Evolutionary conservation across 2,113 vertebrate species (phyloP), one percentile per base, ranked within the genome.

Genomic region (Sturnira hondurensis): DNA sequence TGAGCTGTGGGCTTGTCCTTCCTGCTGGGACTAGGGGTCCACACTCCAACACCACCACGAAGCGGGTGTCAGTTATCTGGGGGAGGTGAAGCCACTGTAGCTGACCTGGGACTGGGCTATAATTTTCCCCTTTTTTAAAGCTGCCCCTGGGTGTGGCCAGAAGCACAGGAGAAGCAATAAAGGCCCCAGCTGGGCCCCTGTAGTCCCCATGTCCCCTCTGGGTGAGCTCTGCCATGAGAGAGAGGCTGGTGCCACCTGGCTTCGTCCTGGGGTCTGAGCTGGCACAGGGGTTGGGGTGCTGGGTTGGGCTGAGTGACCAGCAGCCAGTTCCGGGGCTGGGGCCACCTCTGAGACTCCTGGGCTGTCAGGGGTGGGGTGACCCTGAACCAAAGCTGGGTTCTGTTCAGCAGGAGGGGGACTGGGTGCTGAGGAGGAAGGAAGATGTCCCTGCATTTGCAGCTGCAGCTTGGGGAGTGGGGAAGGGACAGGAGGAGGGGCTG

Each of bases 221-320:
- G 38, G 28, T 10, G 26, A 77, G 2, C 17, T 0, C 24, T 7
- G 17, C 52, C 33, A 7, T 0, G 0, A 22, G 50, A 63, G 43
- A 43, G 28, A 56, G 14, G 74, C 50, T 1, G 6, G 7, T 14
- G 20, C 77, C 47, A 15, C 54, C 89, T 65, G 61, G 52, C 43
- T 43, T 15, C 20, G 26, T 83, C 50, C 22, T 45, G 50, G 33
- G 17, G 26, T 56, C 50, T 28, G 70, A 65, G 17, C 33, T 8
- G 82, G 45, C 58, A 31, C 24, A 58, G 76, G 58, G 38, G 15
- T 8, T 17, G 47, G 56, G 71, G 38, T 74, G 47, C 77, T 74
- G 8, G 22, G 43, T 24, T n/a, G 17, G 24, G 24, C 56, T 12
- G 6, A 71, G 36, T 14, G 19, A 19, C 20, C 58, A 50, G 74